Base-by-base conservation (phyloP, 2,113 vertebrate species). In the Channa maculata region DNA sequence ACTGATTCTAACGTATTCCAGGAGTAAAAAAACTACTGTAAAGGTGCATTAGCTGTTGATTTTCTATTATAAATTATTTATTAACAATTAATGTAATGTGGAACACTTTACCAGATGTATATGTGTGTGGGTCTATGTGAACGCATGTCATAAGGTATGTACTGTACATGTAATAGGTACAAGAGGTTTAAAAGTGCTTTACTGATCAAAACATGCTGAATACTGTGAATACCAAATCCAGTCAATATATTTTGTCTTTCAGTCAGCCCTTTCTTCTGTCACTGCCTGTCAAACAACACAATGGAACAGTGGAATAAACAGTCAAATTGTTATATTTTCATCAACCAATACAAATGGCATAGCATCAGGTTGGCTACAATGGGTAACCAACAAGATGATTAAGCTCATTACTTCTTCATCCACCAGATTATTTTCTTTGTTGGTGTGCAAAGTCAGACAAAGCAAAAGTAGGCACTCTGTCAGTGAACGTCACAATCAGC, bases 211-310 rank as follows among this genome's bases (percentile, higher is more conserved):
- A 83, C 82, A 89, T 92, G 92, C 93, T 94, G 93, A 94, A 92
- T 88, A 94, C 93, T 94, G 93, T 94, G 92, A 94, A 93, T 80
- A 93, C 90, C 91, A 94, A 95, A 94, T 91, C 89, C 65, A 75
- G 63, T 81, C 71, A 68, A 71, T 77, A 70, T 68, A 15, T 85
- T 86, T 90, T 75, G 73, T 83, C 66, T 77, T 60, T 88, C 63
- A 77, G 39, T 64, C 67, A 75, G 60, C 59, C 46, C 67, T 78
- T 49, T 52, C 36, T 75, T 64, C 58, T 66, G 44, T 59, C 61
- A 71, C 66, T 57, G 78, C 71, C 75, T 14, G 3, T 77, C 61
- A 73, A 49, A 59, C 46, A 33, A 43, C 50, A 14, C 61, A 53
- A n/a, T 44, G 53, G 63, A 59, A 81, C n/a, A 13, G n/a, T 49